Evolutionary conservation across 2,888 invertebrate genomes (phyloP).

Genomic region (Lottia scabra): DNA sequence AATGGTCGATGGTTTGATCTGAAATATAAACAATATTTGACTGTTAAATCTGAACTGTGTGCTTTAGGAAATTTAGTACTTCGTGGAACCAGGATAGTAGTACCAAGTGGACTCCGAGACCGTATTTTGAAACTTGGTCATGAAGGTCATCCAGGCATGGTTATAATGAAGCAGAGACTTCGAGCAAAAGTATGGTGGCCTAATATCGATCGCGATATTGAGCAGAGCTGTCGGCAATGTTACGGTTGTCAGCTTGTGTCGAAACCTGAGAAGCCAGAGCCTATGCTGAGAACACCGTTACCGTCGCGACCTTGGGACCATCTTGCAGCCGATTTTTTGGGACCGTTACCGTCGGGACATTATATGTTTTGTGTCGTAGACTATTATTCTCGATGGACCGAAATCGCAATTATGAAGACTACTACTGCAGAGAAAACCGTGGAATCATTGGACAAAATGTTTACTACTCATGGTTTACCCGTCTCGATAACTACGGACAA

Average conservation of each 20-base stretch:
- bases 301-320: constrained; percentile 12
- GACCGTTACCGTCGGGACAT: too few species aligned
- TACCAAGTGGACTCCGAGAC: not conserved
- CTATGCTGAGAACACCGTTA: constrained; percentile 11
- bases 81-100: constrained; percentile 10
- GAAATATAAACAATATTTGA: constrained; percentile 1
- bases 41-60: constrained; percentile 11
- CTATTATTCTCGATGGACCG: too few species aligned
- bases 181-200: too few species aligned
- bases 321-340: too few species aligned
- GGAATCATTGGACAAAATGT: too few species aligned
- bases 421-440: too few species aligned
- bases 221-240: constrained; percentile 16
- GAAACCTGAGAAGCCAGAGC: constrained; percentile 13
- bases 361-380: too few species aligned
- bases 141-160: constrained; percentile 23
- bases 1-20: too few species aligned
- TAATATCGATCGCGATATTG: constrained; percentile 14
- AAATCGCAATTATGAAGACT: too few species aligned
- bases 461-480: too few species aligned
- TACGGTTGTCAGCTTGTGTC: constrained; percentile 21
- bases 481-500: too few species aligned
- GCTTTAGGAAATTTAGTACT: constrained; percentile 15
- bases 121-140: constrained; percentile 9
- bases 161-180: constrained; percentile 12